These are phyloP conservation scores for Corvus hawaiiensis DNA, from an alignment of 2,113 vertebrate species.

Conservation along the genomic window DNA sequence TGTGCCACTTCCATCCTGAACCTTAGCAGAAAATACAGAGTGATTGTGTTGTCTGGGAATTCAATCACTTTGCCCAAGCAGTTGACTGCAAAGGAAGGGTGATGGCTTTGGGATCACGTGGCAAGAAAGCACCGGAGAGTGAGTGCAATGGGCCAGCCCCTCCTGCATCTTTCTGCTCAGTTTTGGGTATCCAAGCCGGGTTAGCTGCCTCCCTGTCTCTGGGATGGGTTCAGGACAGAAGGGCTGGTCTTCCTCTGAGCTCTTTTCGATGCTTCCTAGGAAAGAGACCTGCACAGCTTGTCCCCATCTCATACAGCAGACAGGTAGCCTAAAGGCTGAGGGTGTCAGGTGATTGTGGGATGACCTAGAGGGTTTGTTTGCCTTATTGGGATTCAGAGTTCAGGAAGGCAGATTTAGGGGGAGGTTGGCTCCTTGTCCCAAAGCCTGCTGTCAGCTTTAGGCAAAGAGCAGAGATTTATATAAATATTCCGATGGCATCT, in stretches of 20 bases:
- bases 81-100: not conserved
- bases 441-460: not conserved
- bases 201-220: not conserved
- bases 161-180: not conserved
- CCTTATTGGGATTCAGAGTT: not conserved
- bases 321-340: not conserved
- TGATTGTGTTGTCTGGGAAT: not conserved
- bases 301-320: not conserved
- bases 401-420: not conserved
- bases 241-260: not conserved
- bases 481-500: fast-evolving
- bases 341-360: not conserved
- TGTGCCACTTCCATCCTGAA: not conserved
- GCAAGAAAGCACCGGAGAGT: not conserved
- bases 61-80: not conserved
- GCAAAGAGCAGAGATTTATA: not conserved
- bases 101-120: not conserved
- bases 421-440: not conserved
- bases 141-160: not conserved
- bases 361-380: not conserved
- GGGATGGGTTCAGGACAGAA: not conserved
- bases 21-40: not conserved
- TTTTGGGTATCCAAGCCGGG: not conserved
- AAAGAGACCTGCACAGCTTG: not conserved
- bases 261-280: not conserved